Evolutionary conservation across 2,113 vertebrate species (phyloP).

Genomic region (Channa argus): DNA sequence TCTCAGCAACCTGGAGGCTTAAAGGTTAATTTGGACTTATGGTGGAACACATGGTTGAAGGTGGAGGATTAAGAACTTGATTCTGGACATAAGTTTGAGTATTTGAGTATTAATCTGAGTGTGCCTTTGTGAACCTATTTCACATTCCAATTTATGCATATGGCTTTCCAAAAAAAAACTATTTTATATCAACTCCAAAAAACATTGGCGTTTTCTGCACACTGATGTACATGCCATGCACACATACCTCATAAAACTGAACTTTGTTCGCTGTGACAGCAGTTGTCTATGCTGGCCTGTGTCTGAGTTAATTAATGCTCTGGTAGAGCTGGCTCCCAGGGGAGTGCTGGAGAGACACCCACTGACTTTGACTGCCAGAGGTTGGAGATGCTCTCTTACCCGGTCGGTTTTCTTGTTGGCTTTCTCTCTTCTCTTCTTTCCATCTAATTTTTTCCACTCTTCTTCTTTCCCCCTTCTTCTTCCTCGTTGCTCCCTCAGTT

Average conservation of each 20-base stretch:
- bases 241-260: not conserved
- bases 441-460: constrained; percentile 10
- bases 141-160: constrained; percentile 37
- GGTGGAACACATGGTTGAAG: too few species aligned
- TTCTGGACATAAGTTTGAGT: too few species aligned
- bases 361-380: constrained; percentile 67
- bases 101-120: too few species aligned
- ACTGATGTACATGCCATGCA: not conserved
- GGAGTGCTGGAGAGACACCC: constrained; percentile 53
- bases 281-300: constrained; percentile 42
- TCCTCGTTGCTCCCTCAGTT: constrained; percentile 18
- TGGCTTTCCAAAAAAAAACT: constrained; percentile 33
- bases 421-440: not conserved
- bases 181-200: constrained; percentile 26
- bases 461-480: not conserved
- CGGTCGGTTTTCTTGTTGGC: constrained; percentile 22
- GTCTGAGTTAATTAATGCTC: constrained; percentile 73
- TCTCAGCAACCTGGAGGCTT: too few species aligned
- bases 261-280: constrained; percentile 24
- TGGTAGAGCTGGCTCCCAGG: constrained; percentile 53
- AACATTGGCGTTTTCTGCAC: constrained; percentile 19
- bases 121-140: constrained; percentile 9
- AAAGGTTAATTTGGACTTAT: too few species aligned
- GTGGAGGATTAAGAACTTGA: too few species aligned
- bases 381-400: constrained; percentile 54